These are phyloP conservation scores for Colostygia pectinataria DNA, from an alignment of 2,888 invertebrate genomes.

Conservation along the genomic window DNA sequence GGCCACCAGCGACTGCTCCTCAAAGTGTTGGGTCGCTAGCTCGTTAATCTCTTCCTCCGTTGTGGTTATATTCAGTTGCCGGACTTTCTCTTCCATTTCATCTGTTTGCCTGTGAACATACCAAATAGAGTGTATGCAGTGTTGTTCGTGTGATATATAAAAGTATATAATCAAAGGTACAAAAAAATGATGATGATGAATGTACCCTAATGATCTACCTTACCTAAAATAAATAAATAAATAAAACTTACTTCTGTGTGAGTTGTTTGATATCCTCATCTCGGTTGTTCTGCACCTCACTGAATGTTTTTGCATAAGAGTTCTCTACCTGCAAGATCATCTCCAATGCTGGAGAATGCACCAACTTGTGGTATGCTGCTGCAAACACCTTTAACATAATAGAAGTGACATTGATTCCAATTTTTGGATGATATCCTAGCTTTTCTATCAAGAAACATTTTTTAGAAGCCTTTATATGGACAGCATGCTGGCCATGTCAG, in stretches of 20 bases:
- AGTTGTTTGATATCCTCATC: slow-evolving; percentile 88
- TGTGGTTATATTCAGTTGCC: slow-evolving; percentile 88
- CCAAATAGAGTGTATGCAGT: not conserved
- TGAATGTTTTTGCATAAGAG: slow-evolving; percentile 91
- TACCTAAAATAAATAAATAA: no score
- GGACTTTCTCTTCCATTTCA: slow-evolving; percentile 94
- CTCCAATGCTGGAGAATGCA: slow-evolving; percentile 93
- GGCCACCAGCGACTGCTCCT: slow-evolving; percentile 91
- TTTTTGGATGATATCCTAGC: no score
- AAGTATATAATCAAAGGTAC: no score
- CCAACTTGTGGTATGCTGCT: slow-evolving; percentile 90
- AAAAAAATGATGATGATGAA: no score
- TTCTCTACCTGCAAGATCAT: slow-evolving; percentile 95
- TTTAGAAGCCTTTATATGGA: no score
- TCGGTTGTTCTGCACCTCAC: slow-evolving; percentile 87
- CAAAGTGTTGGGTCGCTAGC: slow-evolving; percentile 91
- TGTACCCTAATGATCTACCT: no score
- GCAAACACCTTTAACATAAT: slow-evolving; percentile 87
- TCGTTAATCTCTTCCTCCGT: slow-evolving; percentile 94
- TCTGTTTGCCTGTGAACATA: slow-evolving; percentile 86
- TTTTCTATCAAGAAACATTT: no score
- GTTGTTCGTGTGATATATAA: no score
- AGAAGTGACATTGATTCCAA: no score
- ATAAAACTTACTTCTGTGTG: slow-evolving; percentile 80
- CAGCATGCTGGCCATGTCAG: no score